phyloP scores from a whole-genome alignment of 2,888 invertebrate genomes.

The Galerucella nymphaeae region DNA sequence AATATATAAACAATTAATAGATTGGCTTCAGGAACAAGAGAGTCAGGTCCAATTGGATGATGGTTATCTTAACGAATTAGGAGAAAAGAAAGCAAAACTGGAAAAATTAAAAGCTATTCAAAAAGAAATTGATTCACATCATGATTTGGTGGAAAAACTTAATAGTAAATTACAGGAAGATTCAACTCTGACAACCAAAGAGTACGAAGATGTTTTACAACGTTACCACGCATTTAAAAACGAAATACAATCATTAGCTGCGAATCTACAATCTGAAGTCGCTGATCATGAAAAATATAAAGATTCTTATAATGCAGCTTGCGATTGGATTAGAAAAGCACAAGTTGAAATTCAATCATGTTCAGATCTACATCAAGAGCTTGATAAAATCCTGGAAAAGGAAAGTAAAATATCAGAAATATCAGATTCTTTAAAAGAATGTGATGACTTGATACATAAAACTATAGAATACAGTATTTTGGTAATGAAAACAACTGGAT shows the following conservation, averaged over 20 bases:
- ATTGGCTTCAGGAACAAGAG: constrained; percentile 91
- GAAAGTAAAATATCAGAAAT: constrained; percentile 80
- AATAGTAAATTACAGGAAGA: constrained; percentile 80
- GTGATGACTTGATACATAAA: constrained; percentile 78
- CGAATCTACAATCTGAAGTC: constrained; percentile 83
- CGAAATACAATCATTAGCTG: constrained; percentile 73
- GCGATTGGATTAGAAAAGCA: constrained; percentile 86
- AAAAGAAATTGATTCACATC: constrained; percentile 84
- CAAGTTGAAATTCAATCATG: constrained; percentile 86
- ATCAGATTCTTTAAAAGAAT: constrained; percentile 75
- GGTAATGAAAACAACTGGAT: constrained; percentile 81
- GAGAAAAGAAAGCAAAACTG: constrained; percentile 89
- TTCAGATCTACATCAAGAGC: constrained; percentile 89
- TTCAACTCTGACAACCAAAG: constrained; percentile 64
- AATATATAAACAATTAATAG: constrained; percentile 80
- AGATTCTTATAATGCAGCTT: constrained; percentile 81
- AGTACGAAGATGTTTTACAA: constrained; percentile 77
- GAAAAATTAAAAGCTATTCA: constrained; percentile 88
- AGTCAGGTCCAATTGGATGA: constrained; percentile 82
- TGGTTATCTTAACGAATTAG: constrained; percentile 82
- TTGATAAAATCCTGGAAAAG: constrained; percentile 80
- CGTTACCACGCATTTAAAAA: constrained; percentile 79
- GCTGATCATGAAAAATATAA: constrained; percentile 89
- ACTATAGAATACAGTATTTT: constrained; percentile 79
- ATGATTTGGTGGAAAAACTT: constrained; percentile 81